A percentile compares a stretch with the other conserved stretches of the same genome.
phyloP scores from a whole-genome alignment of 2,113 vertebrate genomes.

The Planiliza haematocheilus region DNA sequence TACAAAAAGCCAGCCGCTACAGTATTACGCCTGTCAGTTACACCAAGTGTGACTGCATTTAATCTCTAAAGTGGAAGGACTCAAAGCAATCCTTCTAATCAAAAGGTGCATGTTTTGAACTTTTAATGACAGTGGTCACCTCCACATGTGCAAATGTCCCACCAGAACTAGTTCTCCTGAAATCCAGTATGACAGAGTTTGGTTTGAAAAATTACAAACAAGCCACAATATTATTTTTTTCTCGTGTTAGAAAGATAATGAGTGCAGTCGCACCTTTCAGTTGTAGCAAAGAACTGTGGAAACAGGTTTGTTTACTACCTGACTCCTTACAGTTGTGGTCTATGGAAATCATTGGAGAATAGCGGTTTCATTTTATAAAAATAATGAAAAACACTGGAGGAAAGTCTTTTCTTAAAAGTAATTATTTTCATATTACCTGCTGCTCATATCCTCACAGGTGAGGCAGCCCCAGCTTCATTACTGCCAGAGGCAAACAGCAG shows the following conservation, averaged over 20 bases:
- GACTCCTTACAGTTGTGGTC: conserved; percentile 10
- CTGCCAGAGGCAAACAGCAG: conserved; percentile 25
- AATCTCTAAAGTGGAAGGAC: neutral
- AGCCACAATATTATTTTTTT: too few relatives aligned
- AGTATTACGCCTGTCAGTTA: conserved; percentile 18
- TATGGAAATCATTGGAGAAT: neutral
- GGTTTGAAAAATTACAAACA: too few relatives aligned
- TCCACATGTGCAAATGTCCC: too few relatives aligned
- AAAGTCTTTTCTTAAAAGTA: neutral
- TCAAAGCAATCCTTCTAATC: neutral
- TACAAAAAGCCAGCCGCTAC: conserved; percentile 12
- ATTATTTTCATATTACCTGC: conserved; percentile 16
- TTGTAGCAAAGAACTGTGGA: too few relatives aligned
- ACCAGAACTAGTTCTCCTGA: too few relatives aligned
- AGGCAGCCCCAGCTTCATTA: conserved; percentile 13
- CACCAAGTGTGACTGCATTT: neutral
- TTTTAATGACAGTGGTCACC: too few relatives aligned
- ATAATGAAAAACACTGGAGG: neutral
- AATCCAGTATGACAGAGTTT: too few relatives aligned
- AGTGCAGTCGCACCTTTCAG: too few relatives aligned
- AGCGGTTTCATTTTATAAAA: conserved; percentile 1
- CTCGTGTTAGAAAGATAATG: too few relatives aligned
- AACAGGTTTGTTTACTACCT: too few relatives aligned
- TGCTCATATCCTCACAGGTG: conserved; percentile 18
- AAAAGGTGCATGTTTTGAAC: neutral